phyloP scores from a whole-genome alignment of 2,888 invertebrate genomes.

The Steinernema scapterisci region DNA sequence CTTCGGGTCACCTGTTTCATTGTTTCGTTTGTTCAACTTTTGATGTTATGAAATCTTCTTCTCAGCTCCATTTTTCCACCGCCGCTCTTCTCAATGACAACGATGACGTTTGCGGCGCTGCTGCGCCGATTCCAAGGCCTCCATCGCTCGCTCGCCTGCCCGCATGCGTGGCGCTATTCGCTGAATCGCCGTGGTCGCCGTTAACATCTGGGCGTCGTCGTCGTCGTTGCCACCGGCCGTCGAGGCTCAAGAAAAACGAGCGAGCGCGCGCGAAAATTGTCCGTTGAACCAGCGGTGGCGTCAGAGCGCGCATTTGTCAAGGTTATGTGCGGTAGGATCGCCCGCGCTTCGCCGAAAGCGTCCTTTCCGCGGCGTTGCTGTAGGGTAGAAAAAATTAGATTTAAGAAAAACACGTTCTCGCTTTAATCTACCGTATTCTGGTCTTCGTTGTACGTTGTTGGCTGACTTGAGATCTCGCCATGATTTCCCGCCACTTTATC shows the following conservation, averaged over 20 bases:
- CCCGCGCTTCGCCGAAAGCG: neutral
- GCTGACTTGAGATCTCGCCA: no score
- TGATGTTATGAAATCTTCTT: neutral
- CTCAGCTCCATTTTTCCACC: neutral
- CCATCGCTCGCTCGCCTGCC: no score
- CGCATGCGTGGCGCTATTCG: no score
- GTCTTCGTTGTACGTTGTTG: no score
- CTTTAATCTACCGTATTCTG: no score
- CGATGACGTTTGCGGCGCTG: no score
- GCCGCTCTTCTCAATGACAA: neutral
- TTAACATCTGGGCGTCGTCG: conserved; percentile 9
- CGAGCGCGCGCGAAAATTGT: conserved; percentile 28
- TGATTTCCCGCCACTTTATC: no score
- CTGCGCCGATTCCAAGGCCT: no score
- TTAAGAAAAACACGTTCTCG: no score
- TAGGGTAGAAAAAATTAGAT: no score
- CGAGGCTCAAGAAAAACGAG: neutral
- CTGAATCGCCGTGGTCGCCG: neutral
- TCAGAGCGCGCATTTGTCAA: neutral
- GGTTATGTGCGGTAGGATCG: neutral
- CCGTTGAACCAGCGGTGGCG: neutral
- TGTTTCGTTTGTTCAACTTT: conserved; percentile 21
- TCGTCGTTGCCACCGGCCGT: no score
- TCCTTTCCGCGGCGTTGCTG: no score
- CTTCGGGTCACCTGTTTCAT: neutral